Percentiles rank a stretch among this genome's conserved stretches.
Conservation (phyloP, 2,113 vertebrate genomes). For the Prinia subflava region DNA sequence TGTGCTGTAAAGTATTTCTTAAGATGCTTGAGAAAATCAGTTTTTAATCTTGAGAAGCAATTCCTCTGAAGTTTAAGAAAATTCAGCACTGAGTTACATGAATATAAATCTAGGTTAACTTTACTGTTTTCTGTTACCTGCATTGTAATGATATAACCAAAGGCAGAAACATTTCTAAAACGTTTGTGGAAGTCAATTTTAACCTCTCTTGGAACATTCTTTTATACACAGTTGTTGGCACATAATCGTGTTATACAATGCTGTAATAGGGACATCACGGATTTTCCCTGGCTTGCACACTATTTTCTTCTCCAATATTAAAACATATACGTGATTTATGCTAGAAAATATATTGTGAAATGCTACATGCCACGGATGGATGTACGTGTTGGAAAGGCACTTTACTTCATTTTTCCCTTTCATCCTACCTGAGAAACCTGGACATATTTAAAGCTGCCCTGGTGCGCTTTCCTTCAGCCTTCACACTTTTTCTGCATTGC, state of each 20-base stretch:
- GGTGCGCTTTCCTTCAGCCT: neutral
- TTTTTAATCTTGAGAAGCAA: neutral
- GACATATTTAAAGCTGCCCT: neutral
- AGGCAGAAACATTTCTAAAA: neutral
- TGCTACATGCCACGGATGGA: fast-evolving
- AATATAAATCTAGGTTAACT: neutral
- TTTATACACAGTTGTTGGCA: neutral
- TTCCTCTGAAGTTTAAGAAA: neutral
- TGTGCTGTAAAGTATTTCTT: neutral
- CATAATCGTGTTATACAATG: neutral
- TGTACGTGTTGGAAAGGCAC: neutral
- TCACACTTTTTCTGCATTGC: neutral
- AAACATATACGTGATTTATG: fast-evolving
- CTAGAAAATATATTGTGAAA: neutral
- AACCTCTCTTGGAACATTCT: neutral
- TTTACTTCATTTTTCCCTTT: neutral
- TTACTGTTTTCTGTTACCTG: neutral
- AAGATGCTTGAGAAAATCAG: neutral
- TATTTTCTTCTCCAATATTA: neutral
- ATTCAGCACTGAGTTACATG: neutral
- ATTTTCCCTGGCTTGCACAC: neutral
- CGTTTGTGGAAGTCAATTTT: neutral
- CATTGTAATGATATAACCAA: neutral
- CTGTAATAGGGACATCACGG: neutral
- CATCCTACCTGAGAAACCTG: neutral